Evolutionary conservation across 1,140 invertebrate species (phyloP).

Genomic region (Drosophila prosaltans): DNA sequence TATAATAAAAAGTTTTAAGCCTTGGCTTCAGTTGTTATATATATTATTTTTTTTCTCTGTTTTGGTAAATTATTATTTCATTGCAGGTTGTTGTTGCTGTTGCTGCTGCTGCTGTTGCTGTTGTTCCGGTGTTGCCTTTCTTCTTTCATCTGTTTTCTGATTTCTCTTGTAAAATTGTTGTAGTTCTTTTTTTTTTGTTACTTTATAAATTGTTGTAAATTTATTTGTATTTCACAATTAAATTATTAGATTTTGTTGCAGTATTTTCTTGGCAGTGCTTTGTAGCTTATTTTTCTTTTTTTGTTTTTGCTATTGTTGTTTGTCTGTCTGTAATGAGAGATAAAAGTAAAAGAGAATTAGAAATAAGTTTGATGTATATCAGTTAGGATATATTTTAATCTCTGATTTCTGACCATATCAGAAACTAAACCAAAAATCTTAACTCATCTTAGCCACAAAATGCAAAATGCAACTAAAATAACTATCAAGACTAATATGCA

Average conservation of each 20-base stretch:
- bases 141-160: conserved; percentile 32
- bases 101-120: conserved; percentile 16
- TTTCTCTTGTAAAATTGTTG: conserved; percentile 51
- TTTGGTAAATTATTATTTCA: conserved; percentile 46
- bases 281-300: conserved; percentile 44
- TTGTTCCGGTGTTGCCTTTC: conserved; percentile 33
- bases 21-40: background rate
- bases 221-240: conserved; percentile 50
- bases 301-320: conserved; percentile 55
- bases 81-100: conserved; percentile 20
- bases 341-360: background rate
- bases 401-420: conserved; percentile 1
- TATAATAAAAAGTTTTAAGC: conserved; percentile 17
- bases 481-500: conserved; percentile 9
- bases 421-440: background rate
- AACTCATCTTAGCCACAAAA: conserved; percentile 3
- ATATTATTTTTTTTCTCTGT: too few relatives aligned
- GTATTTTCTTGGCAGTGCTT: conserved; percentile 63
- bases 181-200: conserved; percentile 27
- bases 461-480: background rate
- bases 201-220: conserved; percentile 36
- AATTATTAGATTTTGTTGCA: conserved; percentile 51
- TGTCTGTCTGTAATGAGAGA: conserved; percentile 9
- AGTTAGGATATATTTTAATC: background rate
- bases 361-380: background rate